These are phyloP conservation scores for Pedionomus torquatus DNA, from an alignment of 2,113 vertebrate genomes.

Conservation along the genomic window DNA sequence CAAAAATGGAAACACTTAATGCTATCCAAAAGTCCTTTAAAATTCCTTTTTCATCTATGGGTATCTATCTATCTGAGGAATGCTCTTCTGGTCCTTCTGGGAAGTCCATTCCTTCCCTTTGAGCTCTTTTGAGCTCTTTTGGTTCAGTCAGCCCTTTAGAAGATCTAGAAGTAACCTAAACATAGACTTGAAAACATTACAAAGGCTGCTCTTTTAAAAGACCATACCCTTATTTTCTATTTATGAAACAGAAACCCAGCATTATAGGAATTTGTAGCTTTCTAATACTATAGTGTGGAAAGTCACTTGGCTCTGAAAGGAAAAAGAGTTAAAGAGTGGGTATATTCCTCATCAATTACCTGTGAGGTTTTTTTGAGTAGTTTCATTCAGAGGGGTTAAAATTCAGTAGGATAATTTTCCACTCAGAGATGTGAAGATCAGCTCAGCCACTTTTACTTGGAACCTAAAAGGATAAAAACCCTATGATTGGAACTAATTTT, in stretches of 20 bases:
- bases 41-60: not conserved
- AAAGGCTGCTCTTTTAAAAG: not conserved
- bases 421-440: not conserved
- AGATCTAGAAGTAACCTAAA: not conserved
- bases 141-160: not conserved
- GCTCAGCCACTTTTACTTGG: not conserved
- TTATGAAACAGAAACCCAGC: not conserved
- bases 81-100: not conserved
- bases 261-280: not conserved
- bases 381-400: not conserved
- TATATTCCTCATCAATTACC: not conserved
- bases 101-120: not conserved
- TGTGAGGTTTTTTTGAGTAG: not conserved
- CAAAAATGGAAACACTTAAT: not conserved
- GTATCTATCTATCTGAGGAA: not conserved
- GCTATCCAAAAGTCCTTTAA: not conserved
- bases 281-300: not conserved
- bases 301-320: not conserved
- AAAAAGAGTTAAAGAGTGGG: not conserved
- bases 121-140: not conserved
- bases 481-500: not conserved
- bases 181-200: not conserved
- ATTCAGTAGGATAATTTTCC: not conserved
- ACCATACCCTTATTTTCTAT: not conserved
- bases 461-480: not conserved